Percentiles rank a stretch among this genome's conserved stretches.
Evolutionary conservation across 2,113 vertebrate species (phyloP).

Genomic region (Pelmatolapia mariae): DNA sequence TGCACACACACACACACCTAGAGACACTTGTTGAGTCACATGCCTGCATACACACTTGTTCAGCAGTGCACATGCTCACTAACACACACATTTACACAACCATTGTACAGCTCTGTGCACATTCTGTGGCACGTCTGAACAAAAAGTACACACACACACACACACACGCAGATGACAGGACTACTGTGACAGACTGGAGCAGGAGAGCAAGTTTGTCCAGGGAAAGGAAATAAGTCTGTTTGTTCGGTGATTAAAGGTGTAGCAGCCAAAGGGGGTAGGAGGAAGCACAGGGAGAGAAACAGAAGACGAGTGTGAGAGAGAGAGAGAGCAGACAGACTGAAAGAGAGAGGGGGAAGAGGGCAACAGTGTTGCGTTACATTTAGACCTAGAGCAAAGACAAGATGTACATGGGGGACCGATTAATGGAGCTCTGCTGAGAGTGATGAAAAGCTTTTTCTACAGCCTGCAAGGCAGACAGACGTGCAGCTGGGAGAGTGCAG

Average conservation of each 20-base stretch:
- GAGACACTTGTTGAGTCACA: slow-evolving; percentile 22
- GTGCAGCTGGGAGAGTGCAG: neutral
- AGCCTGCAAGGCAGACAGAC: neutral
- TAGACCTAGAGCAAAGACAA: slow-evolving; percentile 38
- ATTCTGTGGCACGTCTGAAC: neutral
- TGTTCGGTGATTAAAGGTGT: slow-evolving; percentile 40
- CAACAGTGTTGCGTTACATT: slow-evolving; percentile 35
- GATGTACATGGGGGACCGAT: slow-evolving; percentile 5
- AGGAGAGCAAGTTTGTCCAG: slow-evolving; percentile 14
- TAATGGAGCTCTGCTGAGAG: slow-evolving; percentile 25
- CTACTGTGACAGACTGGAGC: slow-evolving; percentile 4
- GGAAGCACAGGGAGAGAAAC: slow-evolving; percentile 15
- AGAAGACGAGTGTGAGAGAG: slow-evolving; percentile 2
- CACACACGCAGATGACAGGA: neutral
- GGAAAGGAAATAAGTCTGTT: slow-evolving; percentile 28
- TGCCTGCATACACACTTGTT: neutral
- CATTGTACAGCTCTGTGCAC: neutral
- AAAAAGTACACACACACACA: neutral
- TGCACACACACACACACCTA: neutral
- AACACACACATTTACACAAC: neutral
- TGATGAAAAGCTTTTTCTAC: slow-evolving; percentile 4
- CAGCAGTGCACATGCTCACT: neutral
- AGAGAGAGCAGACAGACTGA: neutral
- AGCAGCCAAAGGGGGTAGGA: slow-evolving; percentile 13
- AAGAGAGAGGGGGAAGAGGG: slow-evolving; percentile 2